Conservation (phyloP, 92 coral and sea anemone species). For the Umimayanthus kanabou region DNA sequence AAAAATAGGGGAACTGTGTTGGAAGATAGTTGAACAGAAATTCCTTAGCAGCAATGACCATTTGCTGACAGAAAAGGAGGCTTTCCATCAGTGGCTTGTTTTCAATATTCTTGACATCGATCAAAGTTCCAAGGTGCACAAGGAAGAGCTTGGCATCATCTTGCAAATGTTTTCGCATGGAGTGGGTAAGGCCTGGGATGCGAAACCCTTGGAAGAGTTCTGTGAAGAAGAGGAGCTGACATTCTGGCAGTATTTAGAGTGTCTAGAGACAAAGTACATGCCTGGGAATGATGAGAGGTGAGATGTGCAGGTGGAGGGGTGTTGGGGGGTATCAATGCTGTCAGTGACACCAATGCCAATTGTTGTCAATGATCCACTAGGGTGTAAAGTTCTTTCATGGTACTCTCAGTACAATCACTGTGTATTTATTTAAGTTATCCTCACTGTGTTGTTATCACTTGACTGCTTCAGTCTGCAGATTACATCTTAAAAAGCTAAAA, state of each 20-base stretch:
- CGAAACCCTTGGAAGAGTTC: slow-evolving; percentile 61
- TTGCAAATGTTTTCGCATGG: slow-evolving; percentile 84
- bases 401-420: too few relatives aligned
- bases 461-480: too few relatives aligned
- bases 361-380: too few relatives aligned
- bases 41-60: slow-evolving; percentile 68
- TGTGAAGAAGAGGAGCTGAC: slow-evolving; percentile 68
- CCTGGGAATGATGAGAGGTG: slow-evolving; percentile 76
- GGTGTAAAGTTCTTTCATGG: too few relatives aligned
- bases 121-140: slow-evolving; percentile 76
- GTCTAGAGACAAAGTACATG: slow-evolving; percentile 77
- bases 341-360: not conserved
- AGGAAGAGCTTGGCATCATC: slow-evolving; percentile 82
- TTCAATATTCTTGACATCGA: slow-evolving; percentile 89
- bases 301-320: not conserved
- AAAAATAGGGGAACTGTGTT: slow-evolving; percentile 78
- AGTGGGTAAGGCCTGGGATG: slow-evolving; percentile 88
- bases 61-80: slow-evolving; percentile 68
- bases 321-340: not conserved
- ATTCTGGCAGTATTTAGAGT: slow-evolving; percentile 91
- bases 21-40: slow-evolving; percentile 89
- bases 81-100: slow-evolving; percentile 81
- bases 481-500: too few relatives aligned
- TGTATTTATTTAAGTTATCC: too few relatives aligned
- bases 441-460: too few relatives aligned